phyloP scores from a whole-genome alignment of 2,888 invertebrate species.

The Drosophila lutescens region DNA sequence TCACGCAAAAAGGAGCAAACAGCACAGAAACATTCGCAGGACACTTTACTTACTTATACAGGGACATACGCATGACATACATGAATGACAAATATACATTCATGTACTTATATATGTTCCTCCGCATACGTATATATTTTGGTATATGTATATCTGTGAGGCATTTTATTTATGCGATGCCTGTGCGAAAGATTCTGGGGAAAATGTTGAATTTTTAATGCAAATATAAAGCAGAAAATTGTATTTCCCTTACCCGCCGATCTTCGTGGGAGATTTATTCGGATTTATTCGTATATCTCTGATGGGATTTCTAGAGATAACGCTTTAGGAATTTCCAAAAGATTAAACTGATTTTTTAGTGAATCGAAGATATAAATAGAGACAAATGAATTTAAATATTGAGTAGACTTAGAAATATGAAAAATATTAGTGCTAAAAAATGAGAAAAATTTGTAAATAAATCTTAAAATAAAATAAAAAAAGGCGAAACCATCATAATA shows the following conservation, averaged over 20 bases:
- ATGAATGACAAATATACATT: conserved; percentile 21
- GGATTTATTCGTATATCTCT: conserved; percentile 1
- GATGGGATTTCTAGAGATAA: not conserved
- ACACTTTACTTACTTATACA: conserved; percentile 15
- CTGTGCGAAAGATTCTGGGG: conserved; percentile 37
- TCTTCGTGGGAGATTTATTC: conserved; percentile 3
- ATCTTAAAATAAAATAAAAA: too few species aligned
- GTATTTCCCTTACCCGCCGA: conserved; percentile 11
- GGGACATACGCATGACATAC: not conserved
- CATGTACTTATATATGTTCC: not conserved
- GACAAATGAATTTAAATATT: not conserved
- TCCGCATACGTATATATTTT: conserved; percentile 11
- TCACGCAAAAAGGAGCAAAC: conserved; percentile 29
- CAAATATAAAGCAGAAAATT: conserved; percentile 28
- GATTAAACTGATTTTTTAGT: not conserved
- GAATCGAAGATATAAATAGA: not conserved
- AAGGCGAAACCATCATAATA: too few species aligned
- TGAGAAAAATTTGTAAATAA: too few species aligned
- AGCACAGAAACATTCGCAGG: conserved; percentile 26
- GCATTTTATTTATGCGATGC: conserved; percentile 57
- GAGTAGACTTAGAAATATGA: too few species aligned
- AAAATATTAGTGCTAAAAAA: too few species aligned
- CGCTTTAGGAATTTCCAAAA: too few species aligned
- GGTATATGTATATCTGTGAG: conserved; percentile 17
- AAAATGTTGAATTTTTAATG: conserved; percentile 53